Conservation (phyloP, 2,888 invertebrate species). For the Lymantria monacha region DNA sequence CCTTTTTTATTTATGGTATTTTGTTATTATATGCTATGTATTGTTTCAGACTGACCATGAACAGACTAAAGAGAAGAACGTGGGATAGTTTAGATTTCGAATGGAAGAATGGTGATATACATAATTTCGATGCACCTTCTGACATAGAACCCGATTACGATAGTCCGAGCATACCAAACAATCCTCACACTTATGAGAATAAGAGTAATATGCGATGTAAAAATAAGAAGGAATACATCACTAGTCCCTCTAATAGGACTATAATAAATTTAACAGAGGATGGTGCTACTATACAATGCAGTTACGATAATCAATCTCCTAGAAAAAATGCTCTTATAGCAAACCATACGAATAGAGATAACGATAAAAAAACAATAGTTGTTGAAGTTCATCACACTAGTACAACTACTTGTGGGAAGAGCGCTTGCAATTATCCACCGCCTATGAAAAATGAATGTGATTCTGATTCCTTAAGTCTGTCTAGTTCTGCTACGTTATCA, state of each 20-base stretch:
- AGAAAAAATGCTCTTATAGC: slow-evolving; percentile 62
- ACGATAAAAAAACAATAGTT: slow-evolving; percentile 85
- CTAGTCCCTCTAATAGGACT: slow-evolving; percentile 84
- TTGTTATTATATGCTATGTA: neutral
- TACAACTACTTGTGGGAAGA: slow-evolving; percentile 55
- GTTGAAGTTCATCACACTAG: slow-evolving; percentile 87
- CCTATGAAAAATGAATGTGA: slow-evolving; percentile 52
- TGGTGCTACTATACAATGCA: slow-evolving; percentile 87
- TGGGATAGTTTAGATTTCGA: slow-evolving; percentile 84
- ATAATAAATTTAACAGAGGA: slow-evolving; percentile 88
- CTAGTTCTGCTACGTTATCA: slow-evolving; percentile 68
- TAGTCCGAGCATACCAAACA: slow-evolving; percentile 74
- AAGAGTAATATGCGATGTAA: slow-evolving; percentile 57
- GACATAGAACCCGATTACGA: slow-evolving; percentile 78
- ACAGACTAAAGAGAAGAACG: slow-evolving; percentile 73
- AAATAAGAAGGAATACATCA: slow-evolving; percentile 58
- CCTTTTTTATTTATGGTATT: too few relatives aligned
- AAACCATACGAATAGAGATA: slow-evolving; percentile 58
- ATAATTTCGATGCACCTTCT: slow-evolving; percentile 75
- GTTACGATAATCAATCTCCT: slow-evolving; percentile 73
- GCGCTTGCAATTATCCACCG: slow-evolving; percentile 54
- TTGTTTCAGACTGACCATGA: slow-evolving; percentile 66
- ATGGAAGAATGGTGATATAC: slow-evolving; percentile 75
- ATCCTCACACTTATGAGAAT: slow-evolving; percentile 70
- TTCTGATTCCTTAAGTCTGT: slow-evolving; percentile 59